Evolutionary conservation across 2,888 invertebrate species (phyloP), one percentile per base, ranked within the genome.

Genomic region (Dynastes maya): DNA sequence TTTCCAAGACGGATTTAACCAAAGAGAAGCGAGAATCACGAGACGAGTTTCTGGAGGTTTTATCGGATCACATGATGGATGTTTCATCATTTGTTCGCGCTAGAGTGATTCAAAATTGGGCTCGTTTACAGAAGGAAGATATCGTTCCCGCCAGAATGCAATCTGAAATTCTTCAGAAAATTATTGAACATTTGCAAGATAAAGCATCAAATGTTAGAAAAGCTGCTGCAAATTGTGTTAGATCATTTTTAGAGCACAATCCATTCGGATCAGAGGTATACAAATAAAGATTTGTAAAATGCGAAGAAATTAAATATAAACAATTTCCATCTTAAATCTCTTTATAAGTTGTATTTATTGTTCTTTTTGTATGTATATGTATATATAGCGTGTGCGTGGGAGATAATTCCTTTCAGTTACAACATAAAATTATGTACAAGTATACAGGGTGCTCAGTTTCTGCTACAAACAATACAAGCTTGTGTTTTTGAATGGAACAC

Each of bases 161-260:
- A 85, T 91, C 92, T 32, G 88, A 89, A 9, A 91, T 98, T 61
- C 89, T 97, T 71, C 90, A 92, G 82, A 91, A 93, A 49, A 91
- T 92, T 0, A 91, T 94, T 11, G 92, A 92, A 6, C 93, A 97
- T 29, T 89, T 98, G 61, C 90, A 92, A 76, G 98, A 98, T 87
- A 96, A 95, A 87, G 95, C 95, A 1, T 94, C 95, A 5, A 91
- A 92, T 77, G 98, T 98, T 0, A 91, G 98, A 45, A 98, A 97
- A 88, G 92, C 93, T 80, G 96, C 98, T 2, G 92, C 96, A 78
- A 94, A 94, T 85, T 90, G 96, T 51, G 86, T 96, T 3, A 94
- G 94, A 80, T 91, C 93, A 16, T 94, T 98, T 87, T 89, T 98
- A 58, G 93, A 95, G 87, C 92, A 93, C 82, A 98, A 98, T 90